Conservation (phyloP, 2,113 vertebrate species). For the Phodopus roborovskii region DNA sequence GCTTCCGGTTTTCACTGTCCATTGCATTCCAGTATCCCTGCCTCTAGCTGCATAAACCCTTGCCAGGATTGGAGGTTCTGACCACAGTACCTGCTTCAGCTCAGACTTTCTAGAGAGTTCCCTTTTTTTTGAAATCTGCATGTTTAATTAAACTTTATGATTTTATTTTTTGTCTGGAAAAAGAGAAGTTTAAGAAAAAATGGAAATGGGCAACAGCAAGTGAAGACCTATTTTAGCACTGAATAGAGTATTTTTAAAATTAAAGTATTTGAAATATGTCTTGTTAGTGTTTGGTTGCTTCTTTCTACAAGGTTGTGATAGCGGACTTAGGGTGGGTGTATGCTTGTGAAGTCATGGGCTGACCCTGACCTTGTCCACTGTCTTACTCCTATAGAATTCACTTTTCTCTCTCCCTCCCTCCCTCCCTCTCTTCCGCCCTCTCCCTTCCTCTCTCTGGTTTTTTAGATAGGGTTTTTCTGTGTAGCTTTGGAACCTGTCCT, state of each 20-base stretch:
- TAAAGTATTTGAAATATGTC: conserved; percentile 88
- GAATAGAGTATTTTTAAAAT: conserved; percentile 91
- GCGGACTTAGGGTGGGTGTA: background rate
- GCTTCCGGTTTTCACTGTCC: background rate
- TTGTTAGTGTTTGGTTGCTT: conserved; percentile 38
- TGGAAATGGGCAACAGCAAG: conserved; percentile 80
- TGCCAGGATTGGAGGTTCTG: conserved; percentile 69
- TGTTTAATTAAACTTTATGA: conserved; percentile 84
- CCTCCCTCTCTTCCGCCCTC: no score
- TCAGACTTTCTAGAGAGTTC: conserved; percentile 74
- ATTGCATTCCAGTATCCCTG: conserved; percentile 44
- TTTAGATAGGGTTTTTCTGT: no score
- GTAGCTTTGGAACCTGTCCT: no score
- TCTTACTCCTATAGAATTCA: background rate
- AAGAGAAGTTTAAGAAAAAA: conserved; percentile 80
- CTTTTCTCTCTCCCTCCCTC: no score
- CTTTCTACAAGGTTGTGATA: background rate
- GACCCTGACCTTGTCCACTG: background rate
- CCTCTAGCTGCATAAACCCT: conserved; percentile 45
- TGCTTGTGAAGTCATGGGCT: background rate
- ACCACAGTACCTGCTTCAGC: conserved; percentile 64
- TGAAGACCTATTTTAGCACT: conserved; percentile 91
- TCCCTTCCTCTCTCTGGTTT: no score
- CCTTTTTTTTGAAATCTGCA: conserved; percentile 83
- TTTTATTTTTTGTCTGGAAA: conserved; percentile 82